Evolutionary conservation across 64 coral and sea anemone species (phyloP).

Genomic region (Stichodactyla helianthus): DNA sequence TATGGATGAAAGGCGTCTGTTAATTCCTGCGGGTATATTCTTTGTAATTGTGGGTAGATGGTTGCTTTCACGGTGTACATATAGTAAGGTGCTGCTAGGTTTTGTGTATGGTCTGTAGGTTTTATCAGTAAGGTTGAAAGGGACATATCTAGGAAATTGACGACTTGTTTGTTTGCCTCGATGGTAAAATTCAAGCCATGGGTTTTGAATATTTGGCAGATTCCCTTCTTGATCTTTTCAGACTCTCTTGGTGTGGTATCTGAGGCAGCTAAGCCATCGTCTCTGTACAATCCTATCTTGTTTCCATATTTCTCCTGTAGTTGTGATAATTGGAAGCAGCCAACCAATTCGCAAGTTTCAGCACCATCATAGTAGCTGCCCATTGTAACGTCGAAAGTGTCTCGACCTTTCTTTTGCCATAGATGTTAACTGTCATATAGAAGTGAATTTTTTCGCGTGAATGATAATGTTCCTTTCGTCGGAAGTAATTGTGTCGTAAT

Average conservation of each 20-base stretch:
- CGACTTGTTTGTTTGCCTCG: no score
- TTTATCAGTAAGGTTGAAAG: no score
- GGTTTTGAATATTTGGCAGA: no score
- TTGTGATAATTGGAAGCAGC: neutral
- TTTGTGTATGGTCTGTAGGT: no score
- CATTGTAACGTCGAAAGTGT: slow-evolving; percentile 26
- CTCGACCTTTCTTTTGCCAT: slow-evolving; percentile 27
- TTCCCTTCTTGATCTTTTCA: neutral
- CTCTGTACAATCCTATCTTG: slow-evolving; percentile 16
- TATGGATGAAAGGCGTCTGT: no score
- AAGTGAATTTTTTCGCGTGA: slow-evolving; percentile 19
- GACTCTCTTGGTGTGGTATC: neutral
- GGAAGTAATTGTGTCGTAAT: slow-evolving; percentile 2
- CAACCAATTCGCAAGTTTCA: slow-evolving; percentile 25
- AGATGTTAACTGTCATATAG: slow-evolving; percentile 5
- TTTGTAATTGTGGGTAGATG: no score
- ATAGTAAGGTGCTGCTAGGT: no score
- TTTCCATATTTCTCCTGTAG: neutral
- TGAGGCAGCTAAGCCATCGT: neutral
- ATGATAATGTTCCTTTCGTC: slow-evolving; percentile 37
- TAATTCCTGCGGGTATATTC: no score
- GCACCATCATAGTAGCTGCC: slow-evolving; percentile 33
- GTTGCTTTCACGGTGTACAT: no score
- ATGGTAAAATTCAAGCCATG: no score
- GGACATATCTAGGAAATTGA: no score